These are phyloP conservation scores for Nematostella vectensis DNA, from an alignment of 92 coral and sea anemone species.

Conservation along the genomic window DNA sequence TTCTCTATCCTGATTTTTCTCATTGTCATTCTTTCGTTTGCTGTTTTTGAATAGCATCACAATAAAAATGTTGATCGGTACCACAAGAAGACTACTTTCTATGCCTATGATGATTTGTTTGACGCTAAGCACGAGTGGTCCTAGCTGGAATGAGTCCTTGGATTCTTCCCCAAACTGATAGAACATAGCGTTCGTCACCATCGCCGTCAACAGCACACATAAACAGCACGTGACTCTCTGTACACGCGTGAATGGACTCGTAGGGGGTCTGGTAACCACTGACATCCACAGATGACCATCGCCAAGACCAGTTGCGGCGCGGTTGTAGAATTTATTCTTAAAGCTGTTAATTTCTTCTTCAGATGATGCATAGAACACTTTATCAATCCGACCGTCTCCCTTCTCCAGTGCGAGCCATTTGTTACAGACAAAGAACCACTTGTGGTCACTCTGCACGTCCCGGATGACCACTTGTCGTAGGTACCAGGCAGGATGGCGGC, in stretches of 20 bases:
- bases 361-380: slow-evolving; percentile 62
- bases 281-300: slow-evolving; percentile 98
- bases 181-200: slow-evolving; percentile 96
- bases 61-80: slow-evolving; percentile 75
- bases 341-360: slow-evolving; percentile 67
- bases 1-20: slow-evolving; percentile 2
- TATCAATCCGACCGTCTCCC: slow-evolving; percentile 77
- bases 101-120: slow-evolving; percentile 78
- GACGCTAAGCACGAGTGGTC: slow-evolving; percentile 69
- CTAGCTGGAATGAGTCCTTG: slow-evolving; percentile 58
- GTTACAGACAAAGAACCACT: slow-evolving; percentile 76
- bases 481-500: slow-evolving; percentile 88
- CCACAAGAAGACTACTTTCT: slow-evolving; percentile 76
- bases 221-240: slow-evolving; percentile 91
- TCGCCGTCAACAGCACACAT: slow-evolving; percentile 73
- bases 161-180: slow-evolving; percentile 80
- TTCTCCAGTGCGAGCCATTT: slow-evolving; percentile 94
- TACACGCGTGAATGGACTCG: slow-evolving; percentile 90
- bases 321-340: slow-evolving; percentile 70
- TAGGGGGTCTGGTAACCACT: slow-evolving; percentile 85
- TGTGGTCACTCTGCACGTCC: slow-evolving; percentile 51
- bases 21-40: slow-evolving; percentile 32
- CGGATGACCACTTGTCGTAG: slow-evolving; percentile 65
- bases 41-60: slow-evolving; percentile 77
- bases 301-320: slow-evolving; percentile 71